Evolutionary conservation across 2,888 invertebrate species (phyloP).

Genomic region (Galerucella pusilla): DNA sequence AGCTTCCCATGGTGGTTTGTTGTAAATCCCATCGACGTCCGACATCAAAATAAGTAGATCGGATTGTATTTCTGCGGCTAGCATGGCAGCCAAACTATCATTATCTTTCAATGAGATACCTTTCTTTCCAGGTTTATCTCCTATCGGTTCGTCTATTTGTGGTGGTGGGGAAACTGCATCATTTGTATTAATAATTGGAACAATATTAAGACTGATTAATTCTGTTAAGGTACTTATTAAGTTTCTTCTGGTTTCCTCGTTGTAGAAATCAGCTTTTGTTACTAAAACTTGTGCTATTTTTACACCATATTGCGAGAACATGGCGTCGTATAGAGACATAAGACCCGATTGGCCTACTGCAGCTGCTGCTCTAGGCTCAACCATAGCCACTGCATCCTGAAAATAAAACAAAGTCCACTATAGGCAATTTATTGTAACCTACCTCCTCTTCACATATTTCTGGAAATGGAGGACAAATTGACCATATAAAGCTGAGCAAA

Average conservation of each 20-base stretch:
- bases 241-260: constrained; percentile 93
- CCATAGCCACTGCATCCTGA: constrained; percentile 76
- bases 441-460: no score
- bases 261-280: constrained; percentile 99
- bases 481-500: no score
- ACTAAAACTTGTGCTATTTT: constrained; percentile 98
- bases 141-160: constrained; percentile 81
- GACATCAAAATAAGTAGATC: constrained; percentile 98
- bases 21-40: constrained; percentile 98
- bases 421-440: no score
- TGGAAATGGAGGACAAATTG: no score
- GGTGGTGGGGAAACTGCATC: constrained; percentile 98
- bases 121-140: constrained; percentile 73
- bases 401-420: constrained; percentile 39
- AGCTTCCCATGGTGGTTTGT: constrained; percentile 93
- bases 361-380: constrained; percentile 93
- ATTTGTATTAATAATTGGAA: constrained; percentile 98
- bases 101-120: constrained; percentile 96
- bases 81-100: constrained; percentile 94
- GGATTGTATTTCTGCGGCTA: constrained; percentile 93
- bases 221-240: constrained; percentile 94
- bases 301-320: constrained; percentile 99
- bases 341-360: constrained; percentile 98
- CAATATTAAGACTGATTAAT: constrained; percentile 94
- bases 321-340: constrained; percentile 98